A percentile compares a stretch with the other conserved stretches of the same genome.
phyloP scores from a whole-genome alignment of 2,888 invertebrate species.

The Lumbricus terrestris region DNA sequence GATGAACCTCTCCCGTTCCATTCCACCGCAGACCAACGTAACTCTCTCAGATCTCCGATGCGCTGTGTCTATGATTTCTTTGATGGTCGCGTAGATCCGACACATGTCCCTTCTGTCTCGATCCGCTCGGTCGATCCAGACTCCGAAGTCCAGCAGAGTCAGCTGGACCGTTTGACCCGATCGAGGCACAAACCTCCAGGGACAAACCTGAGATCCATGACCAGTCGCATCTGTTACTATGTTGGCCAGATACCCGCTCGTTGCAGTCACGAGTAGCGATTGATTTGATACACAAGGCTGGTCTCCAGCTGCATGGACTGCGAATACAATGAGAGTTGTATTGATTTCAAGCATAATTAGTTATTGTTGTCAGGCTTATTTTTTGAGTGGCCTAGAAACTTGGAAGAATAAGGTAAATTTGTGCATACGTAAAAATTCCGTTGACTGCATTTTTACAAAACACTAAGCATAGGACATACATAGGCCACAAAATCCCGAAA shows the following conservation, averaged over 20 bases:
- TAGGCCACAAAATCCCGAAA: too few species aligned
- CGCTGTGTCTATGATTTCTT: neutral
- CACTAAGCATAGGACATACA: too few species aligned
- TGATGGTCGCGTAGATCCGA: constrained; percentile 5
- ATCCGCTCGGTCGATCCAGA: neutral
- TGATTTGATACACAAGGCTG: neutral
- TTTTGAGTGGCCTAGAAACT: too few species aligned
- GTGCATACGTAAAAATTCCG: too few species aligned
- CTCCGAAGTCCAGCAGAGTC: constrained; percentile 12
- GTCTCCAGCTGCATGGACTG: neutral
- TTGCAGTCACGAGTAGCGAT: neutral
- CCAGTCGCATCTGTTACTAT: neutral
- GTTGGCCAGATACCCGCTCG: neutral
- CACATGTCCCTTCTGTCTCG: neutral
- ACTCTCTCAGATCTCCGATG: neutral
- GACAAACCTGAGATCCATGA: neutral
- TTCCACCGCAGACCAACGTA: neutral
- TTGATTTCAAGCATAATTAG: neutral
- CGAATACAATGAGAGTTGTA: neutral
- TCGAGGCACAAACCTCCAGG: neutral
- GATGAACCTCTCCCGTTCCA: neutral
- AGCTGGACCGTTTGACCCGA: neutral
- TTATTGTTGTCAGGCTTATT: neutral
- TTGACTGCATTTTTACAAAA: too few species aligned
- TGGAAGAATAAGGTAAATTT: too few species aligned